Percentiles rank a stretch among this genome's conserved stretches.
These are phyloP conservation scores for Lordiphosa clarofinis DNA, from an alignment of 1,140 invertebrate species.

Conservation along the genomic window DNA sequence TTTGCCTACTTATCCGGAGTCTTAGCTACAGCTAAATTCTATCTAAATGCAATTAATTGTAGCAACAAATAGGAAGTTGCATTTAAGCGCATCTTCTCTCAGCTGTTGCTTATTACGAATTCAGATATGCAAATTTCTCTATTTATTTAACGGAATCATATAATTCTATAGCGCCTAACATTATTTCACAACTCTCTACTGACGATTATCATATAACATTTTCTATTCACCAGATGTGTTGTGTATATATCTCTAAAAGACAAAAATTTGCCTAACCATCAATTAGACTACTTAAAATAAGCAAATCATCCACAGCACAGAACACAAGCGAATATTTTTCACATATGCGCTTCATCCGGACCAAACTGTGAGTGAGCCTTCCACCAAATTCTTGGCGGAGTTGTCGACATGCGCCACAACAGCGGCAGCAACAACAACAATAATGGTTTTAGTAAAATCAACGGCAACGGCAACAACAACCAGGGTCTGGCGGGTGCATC, in stretches of 20 bases:
- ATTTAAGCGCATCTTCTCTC: too few relatives aligned
- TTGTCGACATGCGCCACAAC: slow-evolving; percentile 55
- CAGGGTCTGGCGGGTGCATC: slow-evolving; percentile 11
- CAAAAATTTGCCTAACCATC: slow-evolving; percentile 18
- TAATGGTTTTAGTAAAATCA: slow-evolving; percentile 26
- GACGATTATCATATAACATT: slow-evolving; percentile 17
- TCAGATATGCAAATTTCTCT: too few relatives aligned
- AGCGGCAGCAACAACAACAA: slow-evolving; percentile 39
- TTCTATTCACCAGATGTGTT: slow-evolving; percentile 30
- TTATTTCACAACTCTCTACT: slow-evolving; percentile 3
- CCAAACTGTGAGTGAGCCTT: slow-evolving; percentile 4
- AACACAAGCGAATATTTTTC: slow-evolving; percentile 1
- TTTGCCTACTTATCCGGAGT: too few relatives aligned
- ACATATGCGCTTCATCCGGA: background rate
- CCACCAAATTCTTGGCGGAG: too few relatives aligned
- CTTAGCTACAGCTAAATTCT: too few relatives aligned
- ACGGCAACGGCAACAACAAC: slow-evolving; percentile 16
- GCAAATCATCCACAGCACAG: slow-evolving; percentile 29
- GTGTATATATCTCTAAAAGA: slow-evolving; percentile 20
- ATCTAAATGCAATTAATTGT: too few relatives aligned
- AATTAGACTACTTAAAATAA: slow-evolving; percentile 4
- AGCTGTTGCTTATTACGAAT: too few relatives aligned
- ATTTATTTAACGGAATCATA: too few relatives aligned
- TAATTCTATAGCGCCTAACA: background rate
- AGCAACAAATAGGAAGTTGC: too few relatives aligned